Base-by-base conservation (phyloP, 2,113 vertebrate genomes). In the Gnathonemus longibarbis region DNA sequence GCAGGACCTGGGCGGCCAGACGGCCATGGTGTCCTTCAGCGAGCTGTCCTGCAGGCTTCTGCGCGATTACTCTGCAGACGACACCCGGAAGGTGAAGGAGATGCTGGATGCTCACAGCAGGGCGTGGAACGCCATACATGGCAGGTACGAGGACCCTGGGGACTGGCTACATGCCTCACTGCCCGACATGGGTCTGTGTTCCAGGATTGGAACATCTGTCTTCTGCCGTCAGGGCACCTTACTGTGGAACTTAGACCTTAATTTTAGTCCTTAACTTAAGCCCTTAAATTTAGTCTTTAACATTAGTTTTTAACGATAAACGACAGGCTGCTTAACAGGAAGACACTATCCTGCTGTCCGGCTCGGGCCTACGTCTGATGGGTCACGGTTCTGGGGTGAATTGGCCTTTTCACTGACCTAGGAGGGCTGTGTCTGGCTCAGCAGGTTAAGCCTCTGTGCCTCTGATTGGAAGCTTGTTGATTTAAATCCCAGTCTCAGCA, bases 21-120 rank as follows among this genome's bases (percentile, higher is more conserved):
- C 95, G 19, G 88, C 95, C 0, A 92, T 99, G 27, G 94, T 95
- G 88, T 94, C 95, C 0, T 98, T 98, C 91, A 98, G 97, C n/a
- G 97, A 98, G 48, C 94, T 99, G 31, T 98, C 98, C 84, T 96
- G 94, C 92, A 97, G 98, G 93, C 95, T 99, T 8, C 94, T 99
- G 90, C 96, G 94, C 45, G 97, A 98, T 19, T 98, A 99, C 91
- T 92, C 95, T 27, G 90, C 92, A 0, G 98, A 99, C 86, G 98
- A 99, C 93, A 99, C 97, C 0, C 95, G 98, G 91, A 96, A 95
- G 84, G 96, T 99, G 92, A 98, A 98, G 91, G 98, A 99, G 94
- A 96, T 96, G 90, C 95, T 96, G 0, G 98, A 99, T 80, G 95
- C 96, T 90, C 94, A 97, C 91, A 97, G 96, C 87, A 93, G 93